A percentile compares a stretch with the other conserved stretches of the same genome.
phyloP scores from a whole-genome alignment of 2,113 vertebrate species.

The Melospiza georgiana region DNA sequence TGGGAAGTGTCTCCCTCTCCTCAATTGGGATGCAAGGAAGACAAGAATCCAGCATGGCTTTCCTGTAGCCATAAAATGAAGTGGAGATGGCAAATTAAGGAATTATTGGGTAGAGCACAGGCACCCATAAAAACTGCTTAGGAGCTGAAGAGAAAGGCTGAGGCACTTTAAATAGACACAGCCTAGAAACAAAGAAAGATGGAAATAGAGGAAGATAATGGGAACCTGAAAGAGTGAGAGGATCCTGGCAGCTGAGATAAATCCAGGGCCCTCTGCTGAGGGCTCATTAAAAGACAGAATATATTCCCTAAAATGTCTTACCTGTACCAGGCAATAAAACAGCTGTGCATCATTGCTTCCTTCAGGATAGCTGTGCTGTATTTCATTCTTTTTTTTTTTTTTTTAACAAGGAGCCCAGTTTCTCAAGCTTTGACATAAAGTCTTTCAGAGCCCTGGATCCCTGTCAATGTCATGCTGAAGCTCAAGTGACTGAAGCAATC shows the following conservation, averaged over 20 bases:
- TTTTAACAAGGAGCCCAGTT: neutral
- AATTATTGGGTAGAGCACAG: neutral
- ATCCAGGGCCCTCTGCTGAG: neutral
- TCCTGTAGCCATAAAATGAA: neutral
- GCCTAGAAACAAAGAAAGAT: neutral
- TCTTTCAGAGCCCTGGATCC: neutral
- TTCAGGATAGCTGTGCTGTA: neutral
- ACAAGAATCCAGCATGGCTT: neutral
- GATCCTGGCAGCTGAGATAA: slow-evolving; percentile 28
- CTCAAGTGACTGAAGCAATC: neutral
- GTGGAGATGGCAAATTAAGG: neutral
- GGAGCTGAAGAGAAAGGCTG: neutral
- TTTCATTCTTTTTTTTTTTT: neutral
- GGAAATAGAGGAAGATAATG: neutral
- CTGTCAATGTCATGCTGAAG: neutral
- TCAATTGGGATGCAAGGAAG: neutral
- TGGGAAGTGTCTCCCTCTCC: neutral
- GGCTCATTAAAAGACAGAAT: slow-evolving; percentile 33
- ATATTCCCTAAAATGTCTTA: slow-evolving; percentile 28
- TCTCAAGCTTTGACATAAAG: neutral
- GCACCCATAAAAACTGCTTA: neutral
- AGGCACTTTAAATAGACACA: neutral
- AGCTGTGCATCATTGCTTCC: slow-evolving; percentile 31
- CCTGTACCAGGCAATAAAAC: slow-evolving; percentile 8
- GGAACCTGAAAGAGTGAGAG: neutral